These are phyloP conservation scores for Nomada ferruginata DNA, from an alignment of 2,888 invertebrate genomes.

Conservation along the genomic window DNA sequence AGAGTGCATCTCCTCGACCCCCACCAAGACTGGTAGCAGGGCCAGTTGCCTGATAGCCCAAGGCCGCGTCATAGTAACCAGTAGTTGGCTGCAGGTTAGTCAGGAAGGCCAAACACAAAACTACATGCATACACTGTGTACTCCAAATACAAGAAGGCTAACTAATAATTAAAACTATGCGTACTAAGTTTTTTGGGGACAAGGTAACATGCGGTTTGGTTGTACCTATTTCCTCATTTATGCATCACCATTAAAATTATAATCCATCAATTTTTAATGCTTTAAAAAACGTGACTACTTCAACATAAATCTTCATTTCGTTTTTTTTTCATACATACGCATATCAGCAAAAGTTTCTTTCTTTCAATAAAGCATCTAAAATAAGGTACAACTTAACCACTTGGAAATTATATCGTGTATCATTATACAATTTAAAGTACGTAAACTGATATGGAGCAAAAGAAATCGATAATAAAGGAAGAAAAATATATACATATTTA, in stretches of 20 bases:
- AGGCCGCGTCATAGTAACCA: conserved; percentile 88
- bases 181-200: conserved; percentile 52
- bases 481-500: conserved; percentile 55
- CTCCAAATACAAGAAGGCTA: conserved; percentile 82
- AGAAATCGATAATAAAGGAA: conserved; percentile 47
- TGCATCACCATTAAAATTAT: not conserved
- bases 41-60: conserved; percentile 89
- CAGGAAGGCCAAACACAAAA: conserved; percentile 84
- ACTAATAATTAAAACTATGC: conserved; percentile 78
- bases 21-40: conserved; percentile 88
- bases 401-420: conserved; percentile 52
- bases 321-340: not conserved
- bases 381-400: conserved; percentile 58
- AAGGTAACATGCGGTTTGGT: conserved; percentile 58
- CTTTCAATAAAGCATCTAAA: conserved; percentile 27
- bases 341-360: not conserved
- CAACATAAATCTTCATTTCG: not conserved
- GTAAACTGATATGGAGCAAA: conserved; percentile 54
- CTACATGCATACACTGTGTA: conserved; percentile 84
- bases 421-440: conserved; percentile 56
- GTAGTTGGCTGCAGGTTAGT: conserved; percentile 85
- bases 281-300: not conserved
- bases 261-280: not conserved
- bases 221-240: conserved; percentile 33
- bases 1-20: conserved; percentile 88